Evolutionary conservation across 2,888 invertebrate species (phyloP).

Genomic region (Leptinotarsa juncta): DNA sequence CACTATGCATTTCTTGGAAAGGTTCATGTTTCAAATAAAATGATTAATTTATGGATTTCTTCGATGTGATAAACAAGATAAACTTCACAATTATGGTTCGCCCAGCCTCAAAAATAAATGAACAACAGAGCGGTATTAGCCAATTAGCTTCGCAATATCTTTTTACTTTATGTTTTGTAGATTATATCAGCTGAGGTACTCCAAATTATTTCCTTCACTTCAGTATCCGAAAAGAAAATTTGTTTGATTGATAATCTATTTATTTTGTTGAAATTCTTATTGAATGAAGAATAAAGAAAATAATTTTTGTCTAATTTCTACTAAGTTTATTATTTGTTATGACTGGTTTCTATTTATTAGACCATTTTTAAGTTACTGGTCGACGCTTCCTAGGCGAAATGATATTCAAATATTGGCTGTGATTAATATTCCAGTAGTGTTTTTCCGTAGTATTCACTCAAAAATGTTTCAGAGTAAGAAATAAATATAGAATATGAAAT

Average conservation of each 20-base stretch:
- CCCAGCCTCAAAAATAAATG: background rate
- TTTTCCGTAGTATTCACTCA: too few relatives aligned
- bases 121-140: background rate
- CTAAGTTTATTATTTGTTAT: too few relatives aligned
- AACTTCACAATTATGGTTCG: background rate
- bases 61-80: background rate
- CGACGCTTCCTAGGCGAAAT: slow-evolving; percentile 31
- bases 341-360: too few relatives aligned
- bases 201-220: too few relatives aligned
- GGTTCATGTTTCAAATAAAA: background rate
- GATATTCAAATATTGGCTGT: slow-evolving; percentile 20
- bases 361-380: slow-evolving; percentile 30
- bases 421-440: background rate
- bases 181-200: too few relatives aligned
- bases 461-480: too few relatives aligned
- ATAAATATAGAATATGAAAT: too few relatives aligned
- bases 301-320: too few relatives aligned
- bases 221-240: too few relatives aligned
- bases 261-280: too few relatives aligned
- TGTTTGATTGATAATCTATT: too few relatives aligned
- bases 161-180: background rate
- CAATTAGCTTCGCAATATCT: background rate
- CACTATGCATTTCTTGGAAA: background rate
- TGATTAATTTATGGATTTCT: background rate
- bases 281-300: too few relatives aligned